Conservation (phyloP, 2,888 invertebrate species). For the Melieria picta region DNA sequence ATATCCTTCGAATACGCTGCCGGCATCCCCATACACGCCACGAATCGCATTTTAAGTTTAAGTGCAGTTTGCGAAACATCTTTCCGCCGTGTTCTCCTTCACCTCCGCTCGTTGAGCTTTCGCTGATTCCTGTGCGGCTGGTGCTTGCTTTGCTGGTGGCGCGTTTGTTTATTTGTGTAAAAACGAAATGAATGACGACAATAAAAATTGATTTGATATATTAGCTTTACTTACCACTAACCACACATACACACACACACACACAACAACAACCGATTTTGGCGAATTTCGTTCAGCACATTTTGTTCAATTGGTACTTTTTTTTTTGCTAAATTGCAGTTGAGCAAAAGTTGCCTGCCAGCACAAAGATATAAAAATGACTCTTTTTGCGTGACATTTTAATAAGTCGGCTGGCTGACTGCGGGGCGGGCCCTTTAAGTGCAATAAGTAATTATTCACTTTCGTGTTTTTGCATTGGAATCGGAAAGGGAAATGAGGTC, state of each 20-base stretch:
- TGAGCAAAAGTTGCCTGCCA: conserved; percentile 43
- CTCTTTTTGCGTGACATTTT: conserved; percentile 31
- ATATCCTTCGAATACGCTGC: conserved; percentile 31
- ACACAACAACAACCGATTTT: not conserved
- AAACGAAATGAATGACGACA: conserved; percentile 38
- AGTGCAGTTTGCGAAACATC: conserved; percentile 36
- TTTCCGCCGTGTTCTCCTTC: conserved; percentile 5
- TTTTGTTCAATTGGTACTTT: conserved; percentile 33
- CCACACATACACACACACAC: not conserved
- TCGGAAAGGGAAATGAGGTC: not conserved
- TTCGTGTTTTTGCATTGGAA: not conserved
- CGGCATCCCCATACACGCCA: not conserved
- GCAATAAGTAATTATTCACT: conserved; percentile 60
- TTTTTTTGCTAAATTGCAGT: conserved; percentile 55
- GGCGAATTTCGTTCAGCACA: not conserved
- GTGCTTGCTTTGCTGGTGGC: not conserved
- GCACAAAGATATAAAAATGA: conserved; percentile 32
- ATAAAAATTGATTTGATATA: conserved; percentile 55
- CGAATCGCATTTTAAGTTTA: conserved; percentile 33
- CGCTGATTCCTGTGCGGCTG: not conserved
- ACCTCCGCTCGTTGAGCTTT: not conserved
- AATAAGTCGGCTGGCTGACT: conserved; percentile 17
- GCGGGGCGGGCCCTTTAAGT: conserved; percentile 51
- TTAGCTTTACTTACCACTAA: conserved; percentile 34
- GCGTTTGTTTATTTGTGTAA: conserved; percentile 30